Base-by-base conservation (phyloP, 2,888 invertebrate species). In the Andrena bicolor region DNA sequence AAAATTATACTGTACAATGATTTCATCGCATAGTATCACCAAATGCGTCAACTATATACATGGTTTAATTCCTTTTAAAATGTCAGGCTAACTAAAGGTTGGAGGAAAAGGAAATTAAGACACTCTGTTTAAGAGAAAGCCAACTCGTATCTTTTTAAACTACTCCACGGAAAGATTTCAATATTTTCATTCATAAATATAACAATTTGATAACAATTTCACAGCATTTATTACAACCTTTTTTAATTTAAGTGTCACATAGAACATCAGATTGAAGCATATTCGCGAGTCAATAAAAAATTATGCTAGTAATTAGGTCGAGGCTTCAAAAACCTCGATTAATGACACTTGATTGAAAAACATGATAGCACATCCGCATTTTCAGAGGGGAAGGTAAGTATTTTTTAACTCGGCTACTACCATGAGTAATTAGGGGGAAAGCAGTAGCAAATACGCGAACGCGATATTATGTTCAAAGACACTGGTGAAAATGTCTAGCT, bases 311-410 rank as follows among this genome's bases (percentile, higher is more conserved):
- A 85, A 86, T 86, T 77, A 63, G 80, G 86, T 77, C 85, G 80
- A 76, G 65, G 73, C 63, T 76, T 80, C 56, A 64, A 72, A 86
- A 84, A 77, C 76, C 85, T 79, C 80, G 84, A 84, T 87, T 88
- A 88, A 85, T 76, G 82, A 76, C 61, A 76, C 86, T 83, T 82
- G 78, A 76, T 80, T 86, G 76, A 86, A 78, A 83, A 88, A 78
- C 74, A 56, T 74, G 84, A 66, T 80, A 83, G 85, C 80, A 88
- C 81, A 88, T 88, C 88, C 88, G 88, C 80, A 80, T 87, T 75
- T 83, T 75, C 80, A 70, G 76, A 73, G 84, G 88, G 85, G 82
- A 84, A 76, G 65, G 56, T 60, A 63, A 66, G 66, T 80, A 66
- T 77, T 78, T 86, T 84, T 86, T 65, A 88, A 86, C 85, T 76